Conservation (phyloP, 2,113 vertebrate species). For the Syngnathus typhle region DNA sequence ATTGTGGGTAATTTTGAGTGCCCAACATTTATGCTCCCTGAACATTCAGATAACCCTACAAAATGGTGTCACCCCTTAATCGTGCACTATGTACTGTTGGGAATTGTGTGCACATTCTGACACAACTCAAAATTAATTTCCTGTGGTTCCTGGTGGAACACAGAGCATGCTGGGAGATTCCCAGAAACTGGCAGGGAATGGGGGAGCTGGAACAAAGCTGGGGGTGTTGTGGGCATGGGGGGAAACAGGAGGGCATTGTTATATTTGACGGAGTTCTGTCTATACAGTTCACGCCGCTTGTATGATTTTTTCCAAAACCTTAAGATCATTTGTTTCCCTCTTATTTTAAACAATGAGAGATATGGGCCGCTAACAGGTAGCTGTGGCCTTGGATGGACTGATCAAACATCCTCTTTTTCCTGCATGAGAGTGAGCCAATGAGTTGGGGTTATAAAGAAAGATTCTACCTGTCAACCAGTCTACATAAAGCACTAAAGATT, state of each 20-base stretch:
- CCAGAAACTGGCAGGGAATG: constrained; percentile 63
- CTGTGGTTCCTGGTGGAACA: constrained; percentile 67
- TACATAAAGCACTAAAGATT: not conserved
- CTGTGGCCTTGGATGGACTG: too few species aligned
- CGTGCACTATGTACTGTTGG: too few species aligned
- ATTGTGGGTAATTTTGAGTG: too few species aligned
- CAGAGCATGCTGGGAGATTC: constrained; percentile 64
- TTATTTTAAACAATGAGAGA: not conserved
- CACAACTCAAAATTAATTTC: constrained; percentile 64
- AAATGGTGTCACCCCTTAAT: too few species aligned
- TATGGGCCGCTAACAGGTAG: not conserved
- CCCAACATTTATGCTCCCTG: too few species aligned
- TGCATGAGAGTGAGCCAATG: not conserved
- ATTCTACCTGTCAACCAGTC: not conserved
- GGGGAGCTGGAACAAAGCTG: constrained; percentile 45
- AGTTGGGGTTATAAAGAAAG: not conserved
- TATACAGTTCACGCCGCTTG: not conserved
- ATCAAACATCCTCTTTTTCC: not conserved
- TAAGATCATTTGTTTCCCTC: not conserved
- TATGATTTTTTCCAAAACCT: not conserved
- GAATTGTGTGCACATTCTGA: too few species aligned
- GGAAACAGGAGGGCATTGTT: constrained; percentile 20
- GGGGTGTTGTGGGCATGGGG: constrained; percentile 33
- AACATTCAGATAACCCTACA: too few species aligned
- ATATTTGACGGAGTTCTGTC: not conserved